Percentiles rank a stretch among this genome's conserved stretches.
Evolutionary conservation across 2,888 invertebrate genomes (phyloP).

Genomic region (Scaptomyza parva): DNA sequence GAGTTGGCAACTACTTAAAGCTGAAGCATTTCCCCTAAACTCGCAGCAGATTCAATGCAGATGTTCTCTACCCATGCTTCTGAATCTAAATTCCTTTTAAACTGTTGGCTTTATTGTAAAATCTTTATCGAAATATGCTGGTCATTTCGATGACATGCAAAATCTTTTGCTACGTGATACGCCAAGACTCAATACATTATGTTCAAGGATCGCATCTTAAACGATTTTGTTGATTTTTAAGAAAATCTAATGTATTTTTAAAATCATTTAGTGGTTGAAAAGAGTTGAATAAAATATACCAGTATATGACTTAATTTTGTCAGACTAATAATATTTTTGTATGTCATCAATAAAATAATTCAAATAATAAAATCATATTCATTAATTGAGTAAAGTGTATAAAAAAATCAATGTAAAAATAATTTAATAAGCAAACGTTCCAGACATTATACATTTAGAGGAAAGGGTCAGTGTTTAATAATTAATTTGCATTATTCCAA

Average conservation of each 20-base stretch:
- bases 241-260: not conserved
- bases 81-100: not conserved
- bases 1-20: too few species aligned
- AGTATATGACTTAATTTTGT: too few species aligned
- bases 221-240: not conserved
- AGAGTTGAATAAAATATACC: not conserved
- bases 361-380: not conserved
- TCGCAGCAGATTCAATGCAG: not conserved
- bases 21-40: too few species aligned
- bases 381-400: not conserved
- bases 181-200: not conserved
- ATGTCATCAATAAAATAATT: not conserved
- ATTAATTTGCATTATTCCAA: not conserved
- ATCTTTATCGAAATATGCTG: not conserved
- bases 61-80: not conserved
- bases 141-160: not conserved
- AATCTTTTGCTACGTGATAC: not conserved
- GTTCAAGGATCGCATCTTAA: not conserved
- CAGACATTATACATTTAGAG: not conserved
- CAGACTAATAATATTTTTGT: too few species aligned
- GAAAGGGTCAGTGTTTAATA: not conserved
- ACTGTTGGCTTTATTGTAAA: not conserved
- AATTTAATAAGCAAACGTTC: not conserved
- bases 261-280: too few species aligned
- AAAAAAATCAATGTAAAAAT: not conserved